Percentiles rank a stretch among this genome's conserved stretches.
Evolutionary conservation across 2,797 vertebrate genomes (phyloP).

Genomic region (Notolepis coatsorum): DNA sequence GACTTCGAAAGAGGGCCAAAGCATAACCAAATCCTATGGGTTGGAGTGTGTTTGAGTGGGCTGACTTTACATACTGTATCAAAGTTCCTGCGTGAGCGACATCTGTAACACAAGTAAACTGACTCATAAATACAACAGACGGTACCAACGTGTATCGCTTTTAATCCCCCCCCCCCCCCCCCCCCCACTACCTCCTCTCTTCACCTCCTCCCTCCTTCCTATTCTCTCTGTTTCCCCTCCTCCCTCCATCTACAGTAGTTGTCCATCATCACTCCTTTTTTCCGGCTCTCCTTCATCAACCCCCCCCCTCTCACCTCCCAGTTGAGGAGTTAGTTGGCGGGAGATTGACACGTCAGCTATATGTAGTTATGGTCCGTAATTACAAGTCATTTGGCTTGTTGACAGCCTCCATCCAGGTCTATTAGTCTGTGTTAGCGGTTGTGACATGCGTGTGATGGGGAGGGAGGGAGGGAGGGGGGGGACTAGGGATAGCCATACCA

Average conservation of each 20-base stretch:
- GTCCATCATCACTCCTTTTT: not conserved
- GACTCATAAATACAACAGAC: no score
- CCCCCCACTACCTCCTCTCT: slow-evolving; percentile 26
- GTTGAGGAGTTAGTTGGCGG: slow-evolving; percentile 41
- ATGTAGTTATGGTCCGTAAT: slow-evolving; percentile 79
- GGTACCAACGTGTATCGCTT: no score
- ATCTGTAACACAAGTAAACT: no score
- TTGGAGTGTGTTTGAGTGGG: no score
- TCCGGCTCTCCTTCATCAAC: not conserved
- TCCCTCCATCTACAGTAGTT: not conserved
- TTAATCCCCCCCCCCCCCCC: not conserved
- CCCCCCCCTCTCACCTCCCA: slow-evolving; percentile 20
- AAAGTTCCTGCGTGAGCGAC: no score
- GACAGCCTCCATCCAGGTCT: slow-evolving; percentile 74
- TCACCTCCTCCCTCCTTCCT: slow-evolving; percentile 15
- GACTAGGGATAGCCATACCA: slow-evolving; percentile 54
- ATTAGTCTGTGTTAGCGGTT: slow-evolving; percentile 74
- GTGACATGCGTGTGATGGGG: slow-evolving; percentile 64
- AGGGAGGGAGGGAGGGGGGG: slow-evolving; percentile 62
- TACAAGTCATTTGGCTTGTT: slow-evolving; percentile 81
- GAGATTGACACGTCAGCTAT: slow-evolving; percentile 82
- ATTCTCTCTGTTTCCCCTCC: not conserved
- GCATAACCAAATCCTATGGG: no score
- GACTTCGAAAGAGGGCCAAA: no score
- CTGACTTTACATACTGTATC: no score